phyloP scores from a whole-genome alignment of 1,140 invertebrate genomes.

The Drosophila aff. region DNA sequence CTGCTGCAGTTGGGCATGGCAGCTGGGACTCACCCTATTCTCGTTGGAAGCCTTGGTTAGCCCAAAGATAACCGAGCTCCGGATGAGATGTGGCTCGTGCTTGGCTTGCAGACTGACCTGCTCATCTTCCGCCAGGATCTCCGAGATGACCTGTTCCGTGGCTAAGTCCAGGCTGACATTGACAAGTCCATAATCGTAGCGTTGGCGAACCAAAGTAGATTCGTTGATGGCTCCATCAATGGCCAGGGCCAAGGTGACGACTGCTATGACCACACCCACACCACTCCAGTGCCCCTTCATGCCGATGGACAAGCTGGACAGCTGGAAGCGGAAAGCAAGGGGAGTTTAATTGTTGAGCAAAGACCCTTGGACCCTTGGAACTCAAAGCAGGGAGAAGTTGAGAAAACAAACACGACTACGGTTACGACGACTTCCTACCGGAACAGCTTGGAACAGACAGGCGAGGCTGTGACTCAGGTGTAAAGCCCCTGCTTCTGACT shows the following conservation, averaged over 20 bases:
- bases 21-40: conserved; percentile 66
- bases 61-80: conserved; percentile 73
- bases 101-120: not conserved
- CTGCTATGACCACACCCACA: not conserved
- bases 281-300: conserved; percentile 23
- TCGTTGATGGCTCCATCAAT: conserved; percentile 36
- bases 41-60: conserved; percentile 65
- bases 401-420: conserved; percentile 36
- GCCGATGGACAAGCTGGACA: conserved; percentile 6
- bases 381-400: not conserved
- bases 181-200: conserved; percentile 19
- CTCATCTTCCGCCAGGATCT: not conserved
- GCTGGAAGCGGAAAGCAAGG: conserved; percentile 16
- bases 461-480: not conserved
- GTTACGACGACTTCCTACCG: conserved; percentile 45
- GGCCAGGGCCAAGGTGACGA: conserved; percentile 7
- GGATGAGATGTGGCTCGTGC: conserved; percentile 50
- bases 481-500: not conserved
- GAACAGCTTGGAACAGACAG: conserved; percentile 12
- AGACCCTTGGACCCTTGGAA: not conserved
- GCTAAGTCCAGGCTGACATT: conserved; percentile 38
- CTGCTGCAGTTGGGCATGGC: conserved; percentile 67
- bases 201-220: conserved; percentile 10
- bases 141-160: not conserved
- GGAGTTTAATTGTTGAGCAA: not conserved